phyloP scores from a whole-genome alignment of 2,888 invertebrate species.

The Drosophila greeni region DNA sequence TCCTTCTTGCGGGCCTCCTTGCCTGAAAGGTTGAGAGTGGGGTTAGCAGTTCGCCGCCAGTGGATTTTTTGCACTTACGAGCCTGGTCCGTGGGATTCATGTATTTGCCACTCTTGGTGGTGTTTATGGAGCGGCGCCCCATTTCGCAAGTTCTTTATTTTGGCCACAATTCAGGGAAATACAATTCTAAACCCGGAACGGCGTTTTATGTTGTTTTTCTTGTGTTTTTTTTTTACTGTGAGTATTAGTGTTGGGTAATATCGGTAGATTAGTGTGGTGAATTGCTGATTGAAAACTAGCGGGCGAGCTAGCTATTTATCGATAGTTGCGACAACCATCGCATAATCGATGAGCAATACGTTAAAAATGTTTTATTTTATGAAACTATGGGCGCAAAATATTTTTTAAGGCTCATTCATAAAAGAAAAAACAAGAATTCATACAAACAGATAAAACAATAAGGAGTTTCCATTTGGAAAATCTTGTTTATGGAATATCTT shows the following conservation, averaged over 20 bases:
- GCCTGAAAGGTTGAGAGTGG: slow-evolving; percentile 80
- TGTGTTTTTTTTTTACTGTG: neutral
- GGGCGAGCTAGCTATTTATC: neutral
- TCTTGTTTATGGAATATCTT: too few species aligned
- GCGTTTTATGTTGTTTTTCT: neutral
- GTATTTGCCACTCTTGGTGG: slow-evolving; percentile 99
- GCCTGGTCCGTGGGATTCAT: slow-evolving; percentile 99
- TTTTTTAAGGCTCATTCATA: neutral
- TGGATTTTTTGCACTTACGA: slow-evolving; percentile 83
- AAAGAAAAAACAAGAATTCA: too few species aligned
- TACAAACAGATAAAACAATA: too few species aligned
- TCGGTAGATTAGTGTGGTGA: neutral
- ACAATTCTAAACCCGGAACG: neutral
- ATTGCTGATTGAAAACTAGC: neutral
- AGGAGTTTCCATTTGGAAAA: too few species aligned
- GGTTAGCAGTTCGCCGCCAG: neutral
- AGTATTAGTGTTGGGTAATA: neutral
- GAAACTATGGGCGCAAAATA: neutral
- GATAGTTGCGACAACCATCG: neutral
- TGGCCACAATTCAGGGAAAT: neutral
- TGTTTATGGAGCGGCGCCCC: slow-evolving; percentile 98
- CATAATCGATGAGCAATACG: neutral
- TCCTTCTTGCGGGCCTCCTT: slow-evolving; percentile 98
- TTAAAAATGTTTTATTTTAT: neutral
- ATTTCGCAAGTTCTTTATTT: slow-evolving; percentile 79